These are phyloP conservation scores for Drosophila kokeensis DNA, from an alignment of 2,888 invertebrate species.

Conservation along the genomic window DNA sequence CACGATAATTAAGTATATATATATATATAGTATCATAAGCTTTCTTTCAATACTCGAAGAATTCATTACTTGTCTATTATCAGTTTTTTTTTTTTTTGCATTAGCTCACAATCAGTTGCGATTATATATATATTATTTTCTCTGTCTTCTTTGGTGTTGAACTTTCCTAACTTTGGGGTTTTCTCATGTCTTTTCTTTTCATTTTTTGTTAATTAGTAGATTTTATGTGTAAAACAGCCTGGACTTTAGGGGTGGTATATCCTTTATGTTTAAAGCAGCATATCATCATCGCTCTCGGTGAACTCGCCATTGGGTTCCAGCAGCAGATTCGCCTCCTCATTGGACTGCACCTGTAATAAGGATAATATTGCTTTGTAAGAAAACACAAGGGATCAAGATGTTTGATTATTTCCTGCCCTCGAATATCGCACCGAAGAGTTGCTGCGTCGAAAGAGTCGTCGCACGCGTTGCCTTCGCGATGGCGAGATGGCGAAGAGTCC, in stretches of 20 bases:
- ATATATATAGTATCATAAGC: slow-evolving; percentile 43
- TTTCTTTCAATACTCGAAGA: slow-evolving; percentile 16
- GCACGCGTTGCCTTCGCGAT: slow-evolving; percentile 75
- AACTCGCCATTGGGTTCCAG: slow-evolving; percentile 83
- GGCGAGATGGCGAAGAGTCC: slow-evolving; percentile 81
- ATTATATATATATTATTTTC: slow-evolving; percentile 13
- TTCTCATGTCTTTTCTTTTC: slow-evolving; percentile 42
- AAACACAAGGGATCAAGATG: not conserved
- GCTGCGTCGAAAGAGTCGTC: slow-evolving; percentile 76
- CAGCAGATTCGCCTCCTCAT: slow-evolving; percentile 83
- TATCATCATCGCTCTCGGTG: slow-evolving; percentile 83
- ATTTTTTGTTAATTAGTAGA: slow-evolving; percentile 3
- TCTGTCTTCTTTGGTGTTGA: slow-evolving; percentile 70
- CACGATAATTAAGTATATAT: slow-evolving; percentile 47
- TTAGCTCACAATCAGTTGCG: slow-evolving; percentile 75
- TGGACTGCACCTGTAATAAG: slow-evolving; percentile 77
- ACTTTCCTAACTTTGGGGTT: slow-evolving; percentile 51
- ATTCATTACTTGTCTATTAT: slow-evolving; percentile 39
- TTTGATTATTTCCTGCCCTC: slow-evolving; percentile 62
- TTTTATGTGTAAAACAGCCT: slow-evolving; percentile 35
- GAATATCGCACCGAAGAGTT: slow-evolving; percentile 81
- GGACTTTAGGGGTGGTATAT: not conserved
- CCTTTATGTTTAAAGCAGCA: slow-evolving; percentile 77
- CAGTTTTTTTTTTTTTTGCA: slow-evolving; percentile 32
- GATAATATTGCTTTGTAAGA: not conserved